phyloP scores from a whole-genome alignment of 1,140 invertebrate genomes.

The Riptortus pedestris region DNA sequence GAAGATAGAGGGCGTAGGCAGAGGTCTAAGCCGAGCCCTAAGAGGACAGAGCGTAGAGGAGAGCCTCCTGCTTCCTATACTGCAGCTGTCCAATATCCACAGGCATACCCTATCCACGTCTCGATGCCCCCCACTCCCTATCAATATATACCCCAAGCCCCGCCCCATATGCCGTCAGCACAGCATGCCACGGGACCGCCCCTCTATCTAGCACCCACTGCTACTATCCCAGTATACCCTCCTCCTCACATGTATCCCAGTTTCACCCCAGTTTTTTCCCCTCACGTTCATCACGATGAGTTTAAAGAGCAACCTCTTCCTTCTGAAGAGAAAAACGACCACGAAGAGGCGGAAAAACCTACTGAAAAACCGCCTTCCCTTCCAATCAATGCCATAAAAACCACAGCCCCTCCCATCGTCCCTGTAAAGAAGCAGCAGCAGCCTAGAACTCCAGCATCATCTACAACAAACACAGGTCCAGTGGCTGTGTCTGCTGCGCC shows the following conservation, averaged over 20 bases:
- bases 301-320: not conserved
- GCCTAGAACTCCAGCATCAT: not conserved
- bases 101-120: conserved; percentile 7
- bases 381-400: conserved; percentile 20
- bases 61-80: not conserved
- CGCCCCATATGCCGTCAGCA: conserved; percentile 15
- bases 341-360: conserved; percentile 9
- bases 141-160: conserved; percentile 2
- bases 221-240: conserved; percentile 12
- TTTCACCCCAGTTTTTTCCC: not conserved
- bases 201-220: conserved; percentile 9
- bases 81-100: not conserved
- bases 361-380: conserved; percentile 5
- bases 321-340: not conserved
- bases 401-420: conserved; percentile 10
- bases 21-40: conserved; percentile 8
- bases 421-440: conserved; percentile 12
- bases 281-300: conserved; percentile 3
- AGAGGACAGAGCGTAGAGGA: conserved; percentile 6
- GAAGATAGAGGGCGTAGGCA: not conserved
- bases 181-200: conserved; percentile 18
- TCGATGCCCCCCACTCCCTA: conserved; percentile 12
- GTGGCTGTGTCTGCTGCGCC: not conserved
- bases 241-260: not conserved
- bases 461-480: not conserved